Conservation (phyloP, 2,797 vertebrate species). For the Antennarius maculatus region DNA sequence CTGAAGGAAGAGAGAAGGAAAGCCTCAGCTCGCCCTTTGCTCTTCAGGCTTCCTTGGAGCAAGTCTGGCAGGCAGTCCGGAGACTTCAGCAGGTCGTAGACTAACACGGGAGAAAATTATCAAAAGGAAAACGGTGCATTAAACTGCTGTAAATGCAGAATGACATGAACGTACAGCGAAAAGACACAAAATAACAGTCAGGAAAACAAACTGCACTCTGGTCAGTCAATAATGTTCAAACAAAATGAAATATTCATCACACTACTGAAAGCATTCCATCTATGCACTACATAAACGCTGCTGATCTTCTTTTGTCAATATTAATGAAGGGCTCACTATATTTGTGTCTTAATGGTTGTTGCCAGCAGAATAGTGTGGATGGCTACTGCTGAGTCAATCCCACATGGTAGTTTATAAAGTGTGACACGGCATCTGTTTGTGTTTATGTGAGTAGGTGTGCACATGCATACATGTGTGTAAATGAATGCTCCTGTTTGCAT, state of each 20-base stretch:
- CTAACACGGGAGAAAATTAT: constrained; percentile 72
- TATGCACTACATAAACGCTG: not conserved
- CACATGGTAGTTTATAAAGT: constrained; percentile 52
- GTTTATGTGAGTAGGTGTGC: constrained; percentile 11
- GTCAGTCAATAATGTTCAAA: constrained; percentile 1
- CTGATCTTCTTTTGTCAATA: constrained; percentile 10
- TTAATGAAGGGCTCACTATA: constrained; percentile 2
- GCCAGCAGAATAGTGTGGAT: not conserved
- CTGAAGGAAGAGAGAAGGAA: constrained; percentile 91
- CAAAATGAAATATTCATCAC: not conserved
- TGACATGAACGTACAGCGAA: constrained; percentile 3
- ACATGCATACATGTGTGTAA: constrained; percentile 9
- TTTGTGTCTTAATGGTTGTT: constrained; percentile 13
- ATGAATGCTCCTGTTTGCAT: constrained; percentile 30
- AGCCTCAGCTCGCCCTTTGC: constrained; percentile 86
- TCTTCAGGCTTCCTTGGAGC: constrained; percentile 87
- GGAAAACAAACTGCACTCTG: constrained; percentile 1
- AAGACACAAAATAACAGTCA: not conserved
- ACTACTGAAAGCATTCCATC: constrained; percentile 12
- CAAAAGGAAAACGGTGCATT: constrained; percentile 11
- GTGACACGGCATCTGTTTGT: constrained; percentile 35
- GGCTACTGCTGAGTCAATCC: constrained; percentile 48
- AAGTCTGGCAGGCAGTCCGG: constrained; percentile 87
- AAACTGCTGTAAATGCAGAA: not conserved
- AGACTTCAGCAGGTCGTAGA: constrained; percentile 92